These are phyloP conservation scores for Amphipyra berbera DNA, from an alignment of 2,888 invertebrate species.

Conservation along the genomic window DNA sequence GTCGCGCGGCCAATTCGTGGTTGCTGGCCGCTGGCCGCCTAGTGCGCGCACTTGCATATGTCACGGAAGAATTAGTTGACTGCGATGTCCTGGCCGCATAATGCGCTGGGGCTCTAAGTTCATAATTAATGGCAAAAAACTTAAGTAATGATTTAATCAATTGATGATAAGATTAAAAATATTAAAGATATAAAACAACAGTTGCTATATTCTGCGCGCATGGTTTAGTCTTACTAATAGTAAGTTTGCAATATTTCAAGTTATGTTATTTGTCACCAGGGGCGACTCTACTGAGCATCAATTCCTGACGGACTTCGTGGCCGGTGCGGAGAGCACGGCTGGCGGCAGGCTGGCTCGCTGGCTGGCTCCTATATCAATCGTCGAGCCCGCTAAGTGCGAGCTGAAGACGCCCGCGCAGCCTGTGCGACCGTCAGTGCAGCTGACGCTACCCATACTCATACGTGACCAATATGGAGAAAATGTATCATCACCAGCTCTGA, in stretches of 20 bases:
- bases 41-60: no score
- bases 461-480: conserved; percentile 97
- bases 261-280: conserved; percentile 83
- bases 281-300: conserved; percentile 97
- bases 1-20: no score
- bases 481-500: conserved; percentile 95
- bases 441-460: conserved; percentile 92
- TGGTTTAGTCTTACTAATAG: no score
- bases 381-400: conserved; percentile 97
- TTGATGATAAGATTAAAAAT: no score
- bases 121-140: no score
- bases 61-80: no score
- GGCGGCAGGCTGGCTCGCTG: conserved; percentile 98
- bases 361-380: conserved; percentile 97
- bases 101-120: no score
- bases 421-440: conserved; percentile 91
- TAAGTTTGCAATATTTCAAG: not conserved
- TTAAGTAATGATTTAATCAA: no score
- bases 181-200: no score
- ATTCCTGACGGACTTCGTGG: conserved; percentile 97
- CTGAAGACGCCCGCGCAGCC: conserved; percentile 93
- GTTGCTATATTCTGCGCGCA: no score
- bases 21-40: no score
- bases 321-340: conserved; percentile 94
- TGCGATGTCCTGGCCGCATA: no score